Evolutionary conservation across 2,888 invertebrate genomes (phyloP).

Genomic region (Mythimna impura): DNA sequence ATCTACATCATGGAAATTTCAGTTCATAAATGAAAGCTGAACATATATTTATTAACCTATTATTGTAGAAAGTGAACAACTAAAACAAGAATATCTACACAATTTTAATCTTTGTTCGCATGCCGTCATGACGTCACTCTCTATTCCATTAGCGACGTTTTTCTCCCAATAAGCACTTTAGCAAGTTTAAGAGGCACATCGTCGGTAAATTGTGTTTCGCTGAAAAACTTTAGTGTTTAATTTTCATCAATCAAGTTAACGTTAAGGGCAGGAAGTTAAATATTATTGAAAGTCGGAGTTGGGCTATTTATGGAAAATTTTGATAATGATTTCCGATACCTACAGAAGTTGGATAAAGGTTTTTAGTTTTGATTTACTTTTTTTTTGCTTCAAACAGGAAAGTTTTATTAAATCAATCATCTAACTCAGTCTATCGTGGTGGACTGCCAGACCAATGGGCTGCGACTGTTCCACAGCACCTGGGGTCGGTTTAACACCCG

Average conservation of each 20-base stretch:
- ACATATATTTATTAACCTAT: too few species aligned
- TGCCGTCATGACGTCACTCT: slow-evolving; percentile 62
- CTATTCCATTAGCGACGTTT: slow-evolving; percentile 71
- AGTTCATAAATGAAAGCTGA: neutral
- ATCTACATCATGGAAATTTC: neutral
- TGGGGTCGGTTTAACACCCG: too few species aligned
- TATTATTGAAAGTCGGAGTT: neutral
- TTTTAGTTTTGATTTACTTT: neutral
- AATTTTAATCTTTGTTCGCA: slow-evolving; percentile 52
- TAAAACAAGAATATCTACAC: neutral
- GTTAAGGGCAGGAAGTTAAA: slow-evolving; percentile 2
- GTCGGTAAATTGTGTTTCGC: slow-evolving; percentile 45
- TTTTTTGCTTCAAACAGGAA: neutral
- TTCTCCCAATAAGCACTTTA: slow-evolving; percentile 74
- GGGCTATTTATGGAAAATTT: neutral
- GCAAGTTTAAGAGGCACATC: slow-evolving; percentile 60
- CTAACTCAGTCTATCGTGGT: neutral
- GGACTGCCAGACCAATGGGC: too few species aligned
- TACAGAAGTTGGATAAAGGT: neutral
- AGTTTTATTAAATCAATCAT: neutral
- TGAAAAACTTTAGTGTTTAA: slow-evolving; percentile 38
- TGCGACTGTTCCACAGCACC: neutral
- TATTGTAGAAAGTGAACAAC: neutral
- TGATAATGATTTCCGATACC: neutral
- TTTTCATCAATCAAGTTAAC: slow-evolving; percentile 32